Evolutionary conservation across 1,140 invertebrate species (phyloP).

Genomic region (Drosophila nasuta): DNA sequence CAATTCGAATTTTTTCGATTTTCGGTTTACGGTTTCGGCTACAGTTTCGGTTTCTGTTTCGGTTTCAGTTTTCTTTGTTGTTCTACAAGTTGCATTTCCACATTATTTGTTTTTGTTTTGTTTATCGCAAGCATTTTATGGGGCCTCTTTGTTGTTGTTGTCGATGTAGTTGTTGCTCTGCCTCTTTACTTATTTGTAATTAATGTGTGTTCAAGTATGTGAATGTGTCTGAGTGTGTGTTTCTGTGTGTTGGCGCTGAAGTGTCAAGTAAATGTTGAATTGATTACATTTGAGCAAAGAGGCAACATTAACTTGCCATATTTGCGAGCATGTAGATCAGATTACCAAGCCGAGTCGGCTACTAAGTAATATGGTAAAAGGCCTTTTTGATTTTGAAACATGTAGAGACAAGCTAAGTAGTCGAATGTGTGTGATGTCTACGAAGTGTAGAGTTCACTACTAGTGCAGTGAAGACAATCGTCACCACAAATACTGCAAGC

Average conservation of each 20-base stretch:
- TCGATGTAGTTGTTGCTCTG: slow-evolving; percentile 35
- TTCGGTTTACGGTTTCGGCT: slow-evolving; percentile 35
- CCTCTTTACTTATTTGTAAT: slow-evolving; percentile 50
- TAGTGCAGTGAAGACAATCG: not conserved
- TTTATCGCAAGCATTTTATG: slow-evolving; percentile 57
- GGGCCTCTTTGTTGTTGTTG: slow-evolving; percentile 36
- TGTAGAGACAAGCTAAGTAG: slow-evolving; percentile 17
- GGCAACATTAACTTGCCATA: slow-evolving; percentile 62
- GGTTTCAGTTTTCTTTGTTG: slow-evolving; percentile 50
- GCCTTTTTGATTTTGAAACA: slow-evolving; percentile 31
- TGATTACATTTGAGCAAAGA: slow-evolving; percentile 65
- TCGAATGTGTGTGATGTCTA: no score
- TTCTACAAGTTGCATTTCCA: slow-evolving; percentile 62
- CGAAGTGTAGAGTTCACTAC: no score
- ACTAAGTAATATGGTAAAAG: not conserved
- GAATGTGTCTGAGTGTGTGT: slow-evolving; percentile 22
- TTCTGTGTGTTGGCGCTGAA: slow-evolving; percentile 48
- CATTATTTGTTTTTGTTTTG: slow-evolving; percentile 43
- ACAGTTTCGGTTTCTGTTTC: slow-evolving; percentile 36
- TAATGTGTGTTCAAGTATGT: slow-evolving; percentile 33
- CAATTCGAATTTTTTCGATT: slow-evolving; percentile 31
- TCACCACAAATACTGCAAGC: not conserved
- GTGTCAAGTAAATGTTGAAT: slow-evolving; percentile 64
- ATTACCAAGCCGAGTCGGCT: slow-evolving; percentile 40
- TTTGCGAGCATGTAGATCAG: slow-evolving; percentile 57